Conservation (phyloP, 2,888 invertebrate genomes). For the Hydroisotoma schaefferi region DNA sequence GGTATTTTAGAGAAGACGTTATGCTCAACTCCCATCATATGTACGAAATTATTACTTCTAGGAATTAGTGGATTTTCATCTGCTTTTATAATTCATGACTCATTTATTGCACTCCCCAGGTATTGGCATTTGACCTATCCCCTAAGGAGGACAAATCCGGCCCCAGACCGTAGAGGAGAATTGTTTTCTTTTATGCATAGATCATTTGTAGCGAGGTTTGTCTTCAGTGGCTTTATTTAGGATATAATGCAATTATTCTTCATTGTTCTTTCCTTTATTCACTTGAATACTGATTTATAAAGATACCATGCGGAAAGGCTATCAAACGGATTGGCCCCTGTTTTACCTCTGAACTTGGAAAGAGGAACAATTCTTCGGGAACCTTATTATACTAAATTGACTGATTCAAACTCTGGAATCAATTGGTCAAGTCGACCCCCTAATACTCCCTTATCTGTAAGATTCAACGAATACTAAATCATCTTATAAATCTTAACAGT, state of each 20-base stretch:
- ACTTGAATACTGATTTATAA: neutral
- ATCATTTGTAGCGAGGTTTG: constrained; percentile 63
- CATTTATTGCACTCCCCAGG: neutral
- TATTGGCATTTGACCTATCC: constrained; percentile 33
- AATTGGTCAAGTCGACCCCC: constrained; percentile 23
- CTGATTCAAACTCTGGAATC: constrained; percentile 32
- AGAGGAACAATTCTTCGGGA: constrained; percentile 26
- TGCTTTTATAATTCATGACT: neutral
- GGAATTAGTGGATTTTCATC: neutral
- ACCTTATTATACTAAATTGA: constrained; percentile 30
- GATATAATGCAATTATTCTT: neutral
- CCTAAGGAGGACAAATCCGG: constrained; percentile 17
- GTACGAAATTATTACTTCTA: constrained; percentile 1
- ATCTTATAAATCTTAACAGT: neutral
- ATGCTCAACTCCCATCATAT: constrained; percentile 32
- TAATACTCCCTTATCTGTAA: constrained; percentile 24
- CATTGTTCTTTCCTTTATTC: neutral
- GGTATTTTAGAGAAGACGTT: constrained; percentile 37
- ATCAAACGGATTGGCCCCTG: constrained; percentile 21
- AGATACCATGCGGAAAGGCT: constrained; percentile 31
- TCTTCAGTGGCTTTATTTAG: neutral
- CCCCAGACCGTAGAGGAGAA: constrained; percentile 57
- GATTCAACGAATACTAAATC: neutral
- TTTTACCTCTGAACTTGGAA: constrained; percentile 23
- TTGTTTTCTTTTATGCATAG: constrained; percentile 77